Base-by-base conservation (phyloP, 2,888 invertebrate genomes). In the Acholoe squamosa region DNA sequence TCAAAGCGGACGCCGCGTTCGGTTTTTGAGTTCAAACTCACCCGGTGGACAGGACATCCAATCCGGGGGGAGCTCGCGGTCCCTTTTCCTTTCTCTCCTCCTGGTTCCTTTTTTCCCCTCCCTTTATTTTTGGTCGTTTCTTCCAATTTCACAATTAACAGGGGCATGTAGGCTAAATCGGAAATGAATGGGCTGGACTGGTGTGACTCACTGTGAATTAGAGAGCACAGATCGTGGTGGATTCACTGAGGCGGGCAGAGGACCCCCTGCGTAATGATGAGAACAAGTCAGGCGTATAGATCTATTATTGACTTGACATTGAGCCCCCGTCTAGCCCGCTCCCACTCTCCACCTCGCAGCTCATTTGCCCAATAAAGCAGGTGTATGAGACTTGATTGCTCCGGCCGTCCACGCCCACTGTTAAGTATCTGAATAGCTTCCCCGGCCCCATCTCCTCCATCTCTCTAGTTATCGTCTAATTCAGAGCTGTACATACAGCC, bases 151-250 rank as follows among this genome's bases (percentile, higher is more conserved):
- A 54, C 86, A 86, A 86, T 86, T 86, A 86, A 54, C 86, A 54
- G 86, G 86, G 86, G 86, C 86, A 86, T 86, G 86, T 86, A 86
- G 86, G 86, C 54, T 86, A 86, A 86, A 86, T 86, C 86, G 86
- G 54, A 86, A 86, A 86, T 86, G 86, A 86, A 86, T 86, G 86
- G 86, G 86, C 54, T 22, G 31, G 22, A 28, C 86, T 86, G 86
- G 86, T 86, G 86, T 52, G 86, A 86, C 86, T 86, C 86, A 54
- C 28, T 31, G 86, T 54, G 86, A 25, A 86, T 86, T 86, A 86
- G 54, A 86, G 86, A 86, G 86, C 54, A 54, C 54, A 54, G 56
- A 54, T 86, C 86, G 86, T 86, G 25, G 52, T 52, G 86, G 43
- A 19, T 51, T 28, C 86, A 54, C 16, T 28, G 56, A 56, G 56